phyloP scores from a whole-genome alignment of 2,888 invertebrate genomes.

The Venustoraphidia nigricollis region DNA sequence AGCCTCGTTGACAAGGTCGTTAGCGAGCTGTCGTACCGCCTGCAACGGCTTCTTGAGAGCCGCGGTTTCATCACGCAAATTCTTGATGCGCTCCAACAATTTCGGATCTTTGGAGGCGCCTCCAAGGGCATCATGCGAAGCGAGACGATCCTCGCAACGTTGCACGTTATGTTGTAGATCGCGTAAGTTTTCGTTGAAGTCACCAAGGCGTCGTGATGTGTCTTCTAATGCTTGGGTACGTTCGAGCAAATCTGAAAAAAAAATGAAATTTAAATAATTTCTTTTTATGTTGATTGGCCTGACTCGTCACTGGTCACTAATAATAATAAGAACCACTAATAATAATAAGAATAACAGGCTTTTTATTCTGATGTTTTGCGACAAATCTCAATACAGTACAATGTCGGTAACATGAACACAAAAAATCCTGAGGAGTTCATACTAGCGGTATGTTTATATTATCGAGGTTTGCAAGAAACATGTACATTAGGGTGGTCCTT shows the following conservation, averaged over 20 bases:
- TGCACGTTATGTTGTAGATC: slow-evolving; percentile 74
- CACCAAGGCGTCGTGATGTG: slow-evolving; percentile 62
- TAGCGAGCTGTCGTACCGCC: slow-evolving; percentile 48
- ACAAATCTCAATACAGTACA: background rate
- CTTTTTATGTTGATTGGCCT: no score
- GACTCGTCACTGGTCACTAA: no score
- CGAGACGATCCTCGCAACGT: slow-evolving; percentile 75
- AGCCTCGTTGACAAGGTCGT: slow-evolving; percentile 62
- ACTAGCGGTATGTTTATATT: no score
- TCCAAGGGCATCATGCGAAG: slow-evolving; percentile 55
- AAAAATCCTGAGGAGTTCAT: no score
- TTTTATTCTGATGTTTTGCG: no score
- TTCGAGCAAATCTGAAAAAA: slow-evolving; percentile 40
- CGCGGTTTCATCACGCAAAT: slow-evolving; percentile 65
- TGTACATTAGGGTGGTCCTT: no score
- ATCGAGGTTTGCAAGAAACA: no score
- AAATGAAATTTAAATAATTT: no score
- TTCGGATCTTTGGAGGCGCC: slow-evolving; percentile 69
- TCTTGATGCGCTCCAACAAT: slow-evolving; percentile 70
- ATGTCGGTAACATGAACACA: no score
- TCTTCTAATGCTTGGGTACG: slow-evolving; percentile 71
- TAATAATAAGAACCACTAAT: no score
- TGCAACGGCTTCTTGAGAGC: slow-evolving; percentile 61
- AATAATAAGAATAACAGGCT: no score
- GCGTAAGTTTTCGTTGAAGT: slow-evolving; percentile 70